A percentile compares a stretch with the other conserved stretches of the same genome.
Conservation (phyloP, 2,797 vertebrate genomes). For the Todus mexicanus region DNA sequence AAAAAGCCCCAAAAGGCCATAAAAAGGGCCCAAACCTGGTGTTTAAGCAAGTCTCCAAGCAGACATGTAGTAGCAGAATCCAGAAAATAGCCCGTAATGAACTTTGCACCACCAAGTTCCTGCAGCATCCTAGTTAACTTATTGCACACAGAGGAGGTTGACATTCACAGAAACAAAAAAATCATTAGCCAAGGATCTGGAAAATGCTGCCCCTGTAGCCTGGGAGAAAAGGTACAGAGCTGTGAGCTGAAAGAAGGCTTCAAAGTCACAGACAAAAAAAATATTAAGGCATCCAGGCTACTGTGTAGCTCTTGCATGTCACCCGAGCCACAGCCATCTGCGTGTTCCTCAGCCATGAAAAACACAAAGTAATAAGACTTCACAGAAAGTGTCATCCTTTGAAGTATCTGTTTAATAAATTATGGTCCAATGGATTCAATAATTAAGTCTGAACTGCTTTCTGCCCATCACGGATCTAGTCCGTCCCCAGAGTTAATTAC, state of each 20-base stretch:
- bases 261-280: rapidly evolving
- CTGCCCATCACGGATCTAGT: neutral
- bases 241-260: neutral
- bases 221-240: neutral
- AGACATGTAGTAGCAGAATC: rapidly evolving
- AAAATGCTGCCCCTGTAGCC: neutral
- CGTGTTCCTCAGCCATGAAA: neutral
- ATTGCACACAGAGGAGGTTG: neutral
- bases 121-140: neutral
- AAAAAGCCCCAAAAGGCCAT: neutral
- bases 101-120: too few species aligned
- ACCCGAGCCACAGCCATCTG: neutral
- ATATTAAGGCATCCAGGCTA: neutral
- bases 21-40: neutral
- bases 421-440: neutral
- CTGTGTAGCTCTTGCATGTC: neutral
- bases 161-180: neutral
- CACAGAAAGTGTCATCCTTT: neutral
- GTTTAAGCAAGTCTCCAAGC: neutral
- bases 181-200: neutral
- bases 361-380: neutral
- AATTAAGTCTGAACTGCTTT: neutral
- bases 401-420: neutral
- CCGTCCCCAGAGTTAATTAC: neutral
- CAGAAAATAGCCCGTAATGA: rapidly evolving